Base-by-base conservation (phyloP, 2,888 invertebrate genomes). In the Parnassius apollo region DNA sequence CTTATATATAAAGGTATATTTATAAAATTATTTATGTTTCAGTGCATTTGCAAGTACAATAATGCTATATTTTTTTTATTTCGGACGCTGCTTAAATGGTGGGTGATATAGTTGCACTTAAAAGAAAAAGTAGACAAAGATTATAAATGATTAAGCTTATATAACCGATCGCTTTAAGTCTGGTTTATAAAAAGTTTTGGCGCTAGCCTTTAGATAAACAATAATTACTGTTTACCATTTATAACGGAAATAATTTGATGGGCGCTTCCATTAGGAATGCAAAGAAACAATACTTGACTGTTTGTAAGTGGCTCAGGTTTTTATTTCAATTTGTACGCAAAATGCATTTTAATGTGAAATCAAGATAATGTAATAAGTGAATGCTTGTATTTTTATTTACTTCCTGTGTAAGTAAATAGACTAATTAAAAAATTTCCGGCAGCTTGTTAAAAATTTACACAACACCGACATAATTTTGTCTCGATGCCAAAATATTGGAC, bases 71-170 rank as follows among this genome's bases (percentile, higher is more conserved):
- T 79, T 70, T 75, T 85, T 80, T 79, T 73, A 65, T 78, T 85
- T 89, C 86, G 90, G 90, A 88, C 92, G 92, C 92, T 87, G 92
- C 92, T 90, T 86, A 68, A 73, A 82, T 88, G 93, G 91, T 93
- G 92, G 93, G 88, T 82, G 56, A 57, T 64, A 64, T 82, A 91
- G 91, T 75, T 91, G 86, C 86, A 90, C 77, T 89, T 94, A 77
- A 94, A 93, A 91, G 93, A 92, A 72, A 91, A 85, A 82, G 93
- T 94, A 75, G 93, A 93, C 65, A 88, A 86, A 72, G 94, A 94
- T 86, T 94, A 94, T 77, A 89, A 93, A 88, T 94, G 93, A 93
- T 91, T 69, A 72, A 69, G 68, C 18, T 35, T 54, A 42, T 58
- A 13, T 56, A 63, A 42, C 45, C 59, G 45, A 61, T 52, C 48